These are phyloP conservation scores for Chiroxiphia lanceolata DNA, from an alignment of 2,797 vertebrate species.

Conservation along the genomic window DNA sequence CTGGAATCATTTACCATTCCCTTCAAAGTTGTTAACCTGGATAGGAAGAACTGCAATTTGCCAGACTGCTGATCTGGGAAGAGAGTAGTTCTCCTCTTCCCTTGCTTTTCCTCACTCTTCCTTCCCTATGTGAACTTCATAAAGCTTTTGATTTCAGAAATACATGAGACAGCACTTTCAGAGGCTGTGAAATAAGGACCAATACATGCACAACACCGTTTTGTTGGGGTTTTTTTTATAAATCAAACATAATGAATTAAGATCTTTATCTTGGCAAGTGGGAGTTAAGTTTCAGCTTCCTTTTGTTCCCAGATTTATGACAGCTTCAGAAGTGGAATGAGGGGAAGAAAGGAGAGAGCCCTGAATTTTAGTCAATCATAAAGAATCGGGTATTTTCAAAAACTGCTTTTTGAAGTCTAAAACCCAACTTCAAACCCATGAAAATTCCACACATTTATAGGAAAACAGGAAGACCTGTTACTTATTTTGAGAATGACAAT, in stretches of 20 bases:
- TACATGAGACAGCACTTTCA: background rate
- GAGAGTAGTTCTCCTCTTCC: background rate
- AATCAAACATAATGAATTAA: background rate
- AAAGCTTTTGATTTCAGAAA: background rate
- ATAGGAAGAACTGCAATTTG: background rate
- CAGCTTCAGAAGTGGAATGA: background rate
- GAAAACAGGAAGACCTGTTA: background rate
- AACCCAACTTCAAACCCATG: background rate
- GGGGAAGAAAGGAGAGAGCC: background rate
- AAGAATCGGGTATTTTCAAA: background rate
- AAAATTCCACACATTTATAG: background rate
- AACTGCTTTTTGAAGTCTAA: constrained; percentile 2
- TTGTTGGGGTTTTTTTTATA: background rate
- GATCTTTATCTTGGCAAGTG: background rate
- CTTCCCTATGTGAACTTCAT: background rate
- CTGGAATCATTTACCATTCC: background rate
- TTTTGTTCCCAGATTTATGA: constrained; percentile 9
- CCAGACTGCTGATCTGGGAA: background rate
- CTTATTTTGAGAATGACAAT: too few species aligned
- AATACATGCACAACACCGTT: background rate
- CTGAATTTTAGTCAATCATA: background rate
- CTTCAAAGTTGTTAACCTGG: background rate
- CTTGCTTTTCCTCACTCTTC: background rate
- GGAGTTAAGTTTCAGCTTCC: constrained; percentile 3
- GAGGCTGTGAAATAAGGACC: background rate